Conservation (phyloP, 2,797 vertebrate species). For the Falco cherrug region DNA sequence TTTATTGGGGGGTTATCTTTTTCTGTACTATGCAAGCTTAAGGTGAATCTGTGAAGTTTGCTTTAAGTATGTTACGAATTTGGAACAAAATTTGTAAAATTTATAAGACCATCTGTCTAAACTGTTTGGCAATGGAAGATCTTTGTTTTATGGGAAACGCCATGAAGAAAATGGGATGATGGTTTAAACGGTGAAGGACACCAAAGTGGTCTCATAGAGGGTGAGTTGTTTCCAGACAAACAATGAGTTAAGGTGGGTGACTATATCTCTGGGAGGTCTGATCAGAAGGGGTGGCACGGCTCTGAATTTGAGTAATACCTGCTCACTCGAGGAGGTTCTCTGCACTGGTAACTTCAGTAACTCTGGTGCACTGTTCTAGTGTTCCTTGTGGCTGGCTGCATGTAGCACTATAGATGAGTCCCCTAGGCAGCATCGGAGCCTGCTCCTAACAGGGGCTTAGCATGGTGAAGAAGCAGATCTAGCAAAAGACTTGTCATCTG, state of each 20-base stretch:
- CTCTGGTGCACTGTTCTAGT: background rate
- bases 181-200: background rate
- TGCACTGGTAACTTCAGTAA: background rate
- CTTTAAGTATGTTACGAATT: background rate
- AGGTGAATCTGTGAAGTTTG: background rate
- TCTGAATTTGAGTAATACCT: background rate
- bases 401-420: background rate
- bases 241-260: background rate
- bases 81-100: background rate
- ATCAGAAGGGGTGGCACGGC: background rate
- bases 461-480: background rate
- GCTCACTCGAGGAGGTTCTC: background rate
- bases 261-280: background rate
- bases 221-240: background rate
- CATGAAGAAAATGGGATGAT: background rate
- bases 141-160: background rate
- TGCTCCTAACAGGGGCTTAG: background rate
- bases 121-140: background rate
- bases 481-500: background rate
- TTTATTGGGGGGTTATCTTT: background rate
- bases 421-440: background rate
- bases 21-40: slow-evolving; percentile 22
- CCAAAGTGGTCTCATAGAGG: background rate
- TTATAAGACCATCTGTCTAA: background rate
- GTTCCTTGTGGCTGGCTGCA: background rate